Percentiles rank a stretch among this genome's conserved stretches.
Conservation (phyloP, 1,140 invertebrate species). For the Triops cancriformis region DNA sequence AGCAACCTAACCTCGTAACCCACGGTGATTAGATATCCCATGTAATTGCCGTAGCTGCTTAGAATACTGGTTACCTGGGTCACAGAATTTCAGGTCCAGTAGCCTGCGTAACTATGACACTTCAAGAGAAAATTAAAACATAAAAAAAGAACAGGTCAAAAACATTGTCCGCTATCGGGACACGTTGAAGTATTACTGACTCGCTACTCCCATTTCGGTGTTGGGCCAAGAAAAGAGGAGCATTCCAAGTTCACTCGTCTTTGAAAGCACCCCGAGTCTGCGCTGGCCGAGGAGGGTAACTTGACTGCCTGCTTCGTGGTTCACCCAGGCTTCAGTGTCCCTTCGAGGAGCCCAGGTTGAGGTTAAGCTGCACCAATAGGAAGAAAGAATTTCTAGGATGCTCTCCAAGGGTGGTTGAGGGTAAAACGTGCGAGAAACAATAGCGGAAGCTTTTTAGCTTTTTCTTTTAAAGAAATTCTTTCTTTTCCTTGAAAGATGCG, state of each 20-base stretch:
- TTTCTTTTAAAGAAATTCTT: not conserved
- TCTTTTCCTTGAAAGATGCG: not conserved
- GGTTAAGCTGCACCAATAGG: not conserved
- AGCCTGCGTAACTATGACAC: too few relatives aligned
- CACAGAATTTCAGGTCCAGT: too few relatives aligned
- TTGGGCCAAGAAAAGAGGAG: not conserved
- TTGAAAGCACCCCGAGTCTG: not conserved
- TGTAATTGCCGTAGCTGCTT: too few relatives aligned
- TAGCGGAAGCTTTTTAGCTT: not conserved
- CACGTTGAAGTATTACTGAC: not conserved
- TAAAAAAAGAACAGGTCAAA: not conserved
- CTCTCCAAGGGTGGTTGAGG: not conserved
- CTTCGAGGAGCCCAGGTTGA: not conserved
- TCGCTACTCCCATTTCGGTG: not conserved
- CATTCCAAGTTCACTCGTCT: not conserved
- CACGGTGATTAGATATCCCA: too few relatives aligned
- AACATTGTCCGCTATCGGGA: not conserved
- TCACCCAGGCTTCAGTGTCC: not conserved
- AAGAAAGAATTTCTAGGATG: not conserved
- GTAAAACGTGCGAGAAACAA: constrained; percentile 3
- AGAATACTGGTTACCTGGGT: too few relatives aligned
- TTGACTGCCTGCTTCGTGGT: not conserved
- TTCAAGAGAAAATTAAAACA: not conserved
- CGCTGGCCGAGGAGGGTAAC: not conserved
- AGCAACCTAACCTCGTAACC: too few relatives aligned